A percentile compares a stretch with the other conserved stretches of the same genome.
Conservation (phyloP, 2,797 vertebrate genomes). For the Adrianichthys oophorus region DNA sequence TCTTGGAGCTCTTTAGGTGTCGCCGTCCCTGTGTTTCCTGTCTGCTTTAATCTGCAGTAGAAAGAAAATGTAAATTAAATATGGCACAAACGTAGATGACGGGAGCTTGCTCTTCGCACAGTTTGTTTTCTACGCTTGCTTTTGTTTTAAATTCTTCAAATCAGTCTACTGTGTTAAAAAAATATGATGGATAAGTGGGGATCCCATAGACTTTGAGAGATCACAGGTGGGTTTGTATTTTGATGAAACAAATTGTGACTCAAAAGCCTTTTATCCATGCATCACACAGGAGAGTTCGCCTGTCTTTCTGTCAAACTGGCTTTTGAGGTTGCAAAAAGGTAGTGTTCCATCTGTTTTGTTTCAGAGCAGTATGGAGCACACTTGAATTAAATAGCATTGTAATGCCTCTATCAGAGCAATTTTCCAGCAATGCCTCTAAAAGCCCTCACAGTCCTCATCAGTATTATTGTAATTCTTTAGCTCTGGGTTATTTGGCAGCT, state of each 20-base stretch:
- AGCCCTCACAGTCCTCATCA: conserved; percentile 90
- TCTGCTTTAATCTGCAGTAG: conserved; percentile 79
- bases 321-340: conserved; percentile 28
- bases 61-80: conserved; percentile 84
- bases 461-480: conserved; percentile 97
- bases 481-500: conserved; percentile 96
- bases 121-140: conserved; percentile 40
- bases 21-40: conserved; percentile 84
- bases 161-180: conserved; percentile 44
- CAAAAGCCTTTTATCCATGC: conserved; percentile 20
- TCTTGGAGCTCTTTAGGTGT: conserved; percentile 74
- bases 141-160: conserved; percentile 15
- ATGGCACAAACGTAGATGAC: conserved; percentile 86
- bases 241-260: conserved; percentile 18
- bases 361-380: conserved; percentile 71
- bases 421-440: conserved; percentile 88
- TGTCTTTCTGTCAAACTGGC: conserved; percentile 18
- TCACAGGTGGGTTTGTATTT: conserved; percentile 11
- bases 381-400: conserved; percentile 83
- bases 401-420: conserved; percentile 82
- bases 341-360: conserved; percentile 58
- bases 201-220: conserved; percentile 4
- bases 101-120: conserved; percentile 79
- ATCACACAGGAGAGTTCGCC: conserved; percentile 21
- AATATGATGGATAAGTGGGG: conserved; percentile 25